phyloP scores from a whole-genome alignment of 2,797 vertebrate genomes.

The Micropoecilia bifurca region DNA sequence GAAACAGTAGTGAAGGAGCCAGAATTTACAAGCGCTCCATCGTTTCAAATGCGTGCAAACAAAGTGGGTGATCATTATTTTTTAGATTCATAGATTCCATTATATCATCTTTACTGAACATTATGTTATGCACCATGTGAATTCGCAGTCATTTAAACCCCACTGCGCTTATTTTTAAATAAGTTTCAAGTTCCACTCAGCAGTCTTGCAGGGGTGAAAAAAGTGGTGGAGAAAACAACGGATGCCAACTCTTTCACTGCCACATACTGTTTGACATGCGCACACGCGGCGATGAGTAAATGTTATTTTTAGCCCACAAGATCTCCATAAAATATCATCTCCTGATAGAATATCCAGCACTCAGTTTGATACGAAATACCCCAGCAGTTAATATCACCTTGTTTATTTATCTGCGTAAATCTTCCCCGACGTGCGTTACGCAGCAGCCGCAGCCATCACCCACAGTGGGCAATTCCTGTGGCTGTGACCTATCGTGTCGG shows the following conservation, averaged over 20 bases:
- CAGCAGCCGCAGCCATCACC: conserved; percentile 28
- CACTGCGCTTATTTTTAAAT: background rate
- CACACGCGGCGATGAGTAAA: background rate
- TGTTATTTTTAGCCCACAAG: conserved; percentile 3
- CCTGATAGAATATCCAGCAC: background rate
- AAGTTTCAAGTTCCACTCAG: background rate
- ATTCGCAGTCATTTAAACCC: background rate
- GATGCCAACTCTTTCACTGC: background rate
- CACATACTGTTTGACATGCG: background rate
- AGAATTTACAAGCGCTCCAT: background rate
- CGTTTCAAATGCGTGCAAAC: background rate
- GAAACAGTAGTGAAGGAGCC: background rate
- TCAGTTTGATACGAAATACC: background rate
- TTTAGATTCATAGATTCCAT: background rate
- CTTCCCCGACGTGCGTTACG: conserved; percentile 23
- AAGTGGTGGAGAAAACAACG: background rate
- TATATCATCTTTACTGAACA: background rate
- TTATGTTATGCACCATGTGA: background rate
- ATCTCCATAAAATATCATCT: background rate
- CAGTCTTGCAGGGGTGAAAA: background rate
- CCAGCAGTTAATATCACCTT: background rate
- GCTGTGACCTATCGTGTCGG: conserved; percentile 28
- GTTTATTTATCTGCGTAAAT: conserved; percentile 20
- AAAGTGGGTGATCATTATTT: background rate
- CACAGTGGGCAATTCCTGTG: conserved; percentile 29